A percentile compares a stretch with the other conserved stretches of the same genome.
Evolutionary conservation across 2,113 vertebrate species (phyloP).

Genomic region (Ciconia boyciana): DNA sequence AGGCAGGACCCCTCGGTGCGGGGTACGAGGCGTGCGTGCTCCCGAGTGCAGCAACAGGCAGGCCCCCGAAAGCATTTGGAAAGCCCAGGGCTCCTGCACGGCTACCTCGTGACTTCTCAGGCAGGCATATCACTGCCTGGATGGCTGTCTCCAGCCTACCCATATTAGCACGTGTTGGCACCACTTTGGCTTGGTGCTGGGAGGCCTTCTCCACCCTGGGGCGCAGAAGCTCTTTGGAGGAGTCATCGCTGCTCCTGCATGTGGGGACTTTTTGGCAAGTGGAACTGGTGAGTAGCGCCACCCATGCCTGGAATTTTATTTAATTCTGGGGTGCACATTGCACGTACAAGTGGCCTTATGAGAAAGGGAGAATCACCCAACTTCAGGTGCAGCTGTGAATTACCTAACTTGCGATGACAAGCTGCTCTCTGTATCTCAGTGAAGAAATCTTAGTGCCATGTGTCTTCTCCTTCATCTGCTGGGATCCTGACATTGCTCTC

Average conservation of each 20-base stretch:
- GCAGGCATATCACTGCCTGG: neutral
- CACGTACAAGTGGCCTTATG: neutral
- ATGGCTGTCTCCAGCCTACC: neutral
- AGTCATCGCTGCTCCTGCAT: neutral
- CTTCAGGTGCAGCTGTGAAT: neutral
- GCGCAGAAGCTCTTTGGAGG: neutral
- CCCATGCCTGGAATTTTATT: neutral
- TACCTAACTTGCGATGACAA: neutral
- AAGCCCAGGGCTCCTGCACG: neutral
- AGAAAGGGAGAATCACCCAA: neutral
- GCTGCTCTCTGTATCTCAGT: neutral
- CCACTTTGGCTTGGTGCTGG: neutral
- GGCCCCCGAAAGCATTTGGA: accelerated
- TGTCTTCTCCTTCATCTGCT: neutral
- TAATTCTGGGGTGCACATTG: neutral
- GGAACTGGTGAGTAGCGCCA: neutral
- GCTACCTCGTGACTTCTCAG: neutral
- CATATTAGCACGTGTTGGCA: neutral
- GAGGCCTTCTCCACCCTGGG: neutral
- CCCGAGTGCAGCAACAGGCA: neutral
- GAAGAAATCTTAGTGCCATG: neutral
- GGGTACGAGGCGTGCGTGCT: accelerated
- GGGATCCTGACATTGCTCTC: neutral
- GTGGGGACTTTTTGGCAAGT: neutral
- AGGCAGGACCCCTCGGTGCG: neutral